phyloP scores from a whole-genome alignment of 2,888 invertebrate genomes.

The Ypsolopha sequella region DNA sequence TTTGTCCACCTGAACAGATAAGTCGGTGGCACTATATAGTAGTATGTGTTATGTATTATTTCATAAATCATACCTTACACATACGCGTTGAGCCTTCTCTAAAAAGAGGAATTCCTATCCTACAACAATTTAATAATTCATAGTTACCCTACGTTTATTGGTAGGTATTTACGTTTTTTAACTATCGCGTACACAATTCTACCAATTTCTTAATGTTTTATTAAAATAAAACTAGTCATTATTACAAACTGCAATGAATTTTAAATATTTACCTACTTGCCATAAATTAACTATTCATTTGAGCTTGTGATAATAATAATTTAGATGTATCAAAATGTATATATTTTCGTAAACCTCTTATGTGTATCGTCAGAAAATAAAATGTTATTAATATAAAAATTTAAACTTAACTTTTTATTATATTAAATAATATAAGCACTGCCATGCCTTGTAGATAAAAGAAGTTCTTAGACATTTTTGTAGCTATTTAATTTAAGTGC shows the following conservation, averaged over 20 bases:
- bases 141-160: background rate
- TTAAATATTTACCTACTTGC: background rate
- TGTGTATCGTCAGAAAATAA: background rate
- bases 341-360: background rate
- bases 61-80: no score
- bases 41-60: no score
- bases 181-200: background rate
- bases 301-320: background rate
- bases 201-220: background rate
- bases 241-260: background rate
- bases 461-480: background rate
- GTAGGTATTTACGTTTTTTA: background rate
- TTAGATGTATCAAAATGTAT: background rate
- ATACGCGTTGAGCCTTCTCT: no score
- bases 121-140: background rate
- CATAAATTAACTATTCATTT: background rate
- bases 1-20: no score
- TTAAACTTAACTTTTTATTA: background rate
- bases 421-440: constrained; percentile 29
- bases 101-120: no score
- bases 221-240: background rate
- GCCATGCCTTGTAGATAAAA: constrained; percentile 54
- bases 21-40: no score
- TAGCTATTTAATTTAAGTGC: background rate
- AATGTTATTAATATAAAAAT: background rate